Evolutionary conservation across 2,113 vertebrate genomes (phyloP), one percentile per base, ranked within the genome.

Genomic region (Paedocypris sp.): DNA sequence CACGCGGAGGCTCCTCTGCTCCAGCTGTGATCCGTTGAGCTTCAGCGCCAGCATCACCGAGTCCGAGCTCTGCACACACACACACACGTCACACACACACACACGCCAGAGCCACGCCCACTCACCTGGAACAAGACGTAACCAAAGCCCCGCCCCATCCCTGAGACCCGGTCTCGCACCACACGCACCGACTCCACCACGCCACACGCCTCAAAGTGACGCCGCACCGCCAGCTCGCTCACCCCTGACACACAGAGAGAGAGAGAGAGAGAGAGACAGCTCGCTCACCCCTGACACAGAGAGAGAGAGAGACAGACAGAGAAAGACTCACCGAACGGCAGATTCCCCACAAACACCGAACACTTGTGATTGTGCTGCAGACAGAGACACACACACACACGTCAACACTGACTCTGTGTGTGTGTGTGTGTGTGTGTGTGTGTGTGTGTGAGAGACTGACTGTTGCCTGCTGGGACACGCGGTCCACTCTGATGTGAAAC

Each of bases 371-470:
- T n/a, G n/a, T n/a, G n/a, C n/a, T n/a, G n/a, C n/a, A 0, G 75
- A 85, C 52, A 82, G 93, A 80, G 95, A 94, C 49, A 97, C 92
- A 71, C 94, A 99, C 2, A n/a, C n/a, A n/a, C n/a, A n/a, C n/a
- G n/a, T n/a, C n/a, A n/a, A n/a, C n/a, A n/a, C n/a, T n/a, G n/a
- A n/a, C n/a, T n/a, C n/a, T n/a, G n/a, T n/a, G n/a, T n/a, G n/a
- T n/a, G n/a, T n/a, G n/a, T n/a, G n/a, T n/a, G n/a, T n/a, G n/a
- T n/a, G n/a, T n/a, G n/a, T n/a, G n/a, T n/a, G n/a, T n/a, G n/a
- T n/a, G n/a, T n/a, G n/a, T n/a, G n/a, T n/a, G n/a, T n/a, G n/a
- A n/a, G 5, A 25, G 25, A 83, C 90, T 85, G 70, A 92, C 89
- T 0, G 68, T 77, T 48, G 49, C 60, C 1, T 2, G 53, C 67